phyloP scores from a whole-genome alignment of 2,888 invertebrate species.

The Drosophila nigricruria region DNA sequence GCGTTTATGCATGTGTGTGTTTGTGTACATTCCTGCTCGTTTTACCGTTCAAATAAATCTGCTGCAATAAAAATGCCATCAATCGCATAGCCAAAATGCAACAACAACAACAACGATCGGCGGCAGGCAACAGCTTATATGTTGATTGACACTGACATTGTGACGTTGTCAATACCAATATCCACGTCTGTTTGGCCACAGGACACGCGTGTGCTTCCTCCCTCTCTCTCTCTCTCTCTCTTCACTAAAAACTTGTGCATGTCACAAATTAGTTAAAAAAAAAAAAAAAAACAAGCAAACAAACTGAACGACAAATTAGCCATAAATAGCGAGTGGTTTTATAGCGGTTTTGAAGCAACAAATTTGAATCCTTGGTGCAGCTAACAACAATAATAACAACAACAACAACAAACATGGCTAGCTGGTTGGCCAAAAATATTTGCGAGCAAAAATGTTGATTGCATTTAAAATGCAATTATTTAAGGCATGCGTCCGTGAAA shows the following conservation, averaged over 20 bases:
- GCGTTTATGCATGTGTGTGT: constrained; percentile 2
- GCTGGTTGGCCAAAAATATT: constrained; percentile 29
- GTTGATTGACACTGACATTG: constrained; percentile 82
- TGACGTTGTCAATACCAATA: constrained; percentile 51
- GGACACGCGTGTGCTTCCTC: constrained; percentile 16
- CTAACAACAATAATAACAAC: not conserved
- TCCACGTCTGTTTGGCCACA: constrained; percentile 32
- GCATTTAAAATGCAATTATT: constrained; percentile 81
- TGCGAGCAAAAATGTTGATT: constrained; percentile 62
- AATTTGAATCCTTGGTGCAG: constrained; percentile 54
- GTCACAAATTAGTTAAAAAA: constrained; percentile 47
- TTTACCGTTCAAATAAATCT: constrained; percentile 64
- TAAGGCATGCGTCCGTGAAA: constrained; percentile 77
- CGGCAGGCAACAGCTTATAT: constrained; percentile 57
- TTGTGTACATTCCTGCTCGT: constrained; percentile 30
- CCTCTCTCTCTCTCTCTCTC: not conserved
- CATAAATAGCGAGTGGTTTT: constrained; percentile 37
- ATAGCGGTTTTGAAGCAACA: constrained; percentile 36
- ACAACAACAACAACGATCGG: constrained; percentile 44
- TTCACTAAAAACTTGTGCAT: constrained; percentile 21
- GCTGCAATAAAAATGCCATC: constrained; percentile 75
- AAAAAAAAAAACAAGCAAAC: not conserved
- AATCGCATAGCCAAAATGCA: constrained; percentile 55
- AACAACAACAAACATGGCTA: not conserved
- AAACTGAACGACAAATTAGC: constrained; percentile 57